Percentiles rank a stretch among this genome's conserved stretches.
Evolutionary conservation across 2,113 vertebrate genomes (phyloP).

Genomic region (Telmatochromis sp.): DNA sequence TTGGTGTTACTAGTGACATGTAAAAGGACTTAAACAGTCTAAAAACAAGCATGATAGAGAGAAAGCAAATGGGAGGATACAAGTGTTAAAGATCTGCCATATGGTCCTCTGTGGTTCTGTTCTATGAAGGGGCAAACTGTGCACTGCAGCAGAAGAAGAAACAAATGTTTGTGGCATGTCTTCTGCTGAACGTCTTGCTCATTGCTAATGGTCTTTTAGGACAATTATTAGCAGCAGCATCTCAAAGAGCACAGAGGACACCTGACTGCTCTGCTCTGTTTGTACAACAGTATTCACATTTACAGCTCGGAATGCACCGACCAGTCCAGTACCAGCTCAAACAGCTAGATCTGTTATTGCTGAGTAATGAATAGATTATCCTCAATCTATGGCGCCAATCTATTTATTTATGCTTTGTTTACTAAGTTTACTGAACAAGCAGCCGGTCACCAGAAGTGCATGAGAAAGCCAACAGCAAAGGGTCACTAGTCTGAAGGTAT

Average conservation of each 20-base stretch:
- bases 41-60: not conserved
- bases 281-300: not conserved
- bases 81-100: not conserved
- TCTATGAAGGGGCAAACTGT: not conserved
- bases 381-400: not conserved
- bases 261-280: not conserved
- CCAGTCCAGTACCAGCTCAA: not conserved
- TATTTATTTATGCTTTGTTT: not conserved
- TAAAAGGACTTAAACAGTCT: not conserved
- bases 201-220: not conserved
- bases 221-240: not conserved
- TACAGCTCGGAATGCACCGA: not conserved
- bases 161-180: not conserved
- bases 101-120: not conserved
- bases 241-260: not conserved
- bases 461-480: not conserved
- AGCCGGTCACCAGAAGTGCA: not conserved
- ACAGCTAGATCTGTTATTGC: not conserved
- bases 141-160: not conserved
- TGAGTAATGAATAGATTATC: not conserved
- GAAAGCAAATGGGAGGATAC: not conserved
- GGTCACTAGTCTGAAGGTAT: not conserved
- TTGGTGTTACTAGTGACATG: not conserved
- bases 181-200: not conserved
- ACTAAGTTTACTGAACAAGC: not conserved